Percentiles rank a stretch among this genome's conserved stretches.
Conservation (phyloP, 2,113 vertebrate species). For the Pygoscelis antarcticus region DNA sequence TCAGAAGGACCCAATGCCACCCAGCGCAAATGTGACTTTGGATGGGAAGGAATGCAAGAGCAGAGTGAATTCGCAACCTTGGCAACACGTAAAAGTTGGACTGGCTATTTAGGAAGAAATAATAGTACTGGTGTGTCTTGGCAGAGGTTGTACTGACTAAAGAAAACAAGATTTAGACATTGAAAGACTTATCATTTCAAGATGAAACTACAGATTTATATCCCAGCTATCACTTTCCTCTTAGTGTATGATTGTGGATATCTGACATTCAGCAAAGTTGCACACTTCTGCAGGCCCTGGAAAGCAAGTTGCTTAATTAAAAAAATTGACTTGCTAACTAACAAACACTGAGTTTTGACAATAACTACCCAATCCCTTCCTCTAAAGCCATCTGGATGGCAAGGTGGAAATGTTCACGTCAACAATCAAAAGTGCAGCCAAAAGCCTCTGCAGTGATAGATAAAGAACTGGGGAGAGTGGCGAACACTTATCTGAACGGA, state of each 20-base stretch:
- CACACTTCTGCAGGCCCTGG: neutral
- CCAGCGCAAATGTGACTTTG: neutral
- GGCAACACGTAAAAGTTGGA: neutral
- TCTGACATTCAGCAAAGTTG: neutral
- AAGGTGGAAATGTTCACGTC: neutral
- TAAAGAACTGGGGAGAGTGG: neutral
- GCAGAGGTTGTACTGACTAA: neutral
- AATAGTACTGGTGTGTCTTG: neutral
- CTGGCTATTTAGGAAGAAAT: neutral
- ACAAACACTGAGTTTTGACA: neutral
- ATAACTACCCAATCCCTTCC: neutral
- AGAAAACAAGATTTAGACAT: neutral
- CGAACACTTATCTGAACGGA: rapidly evolving
- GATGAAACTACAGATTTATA: neutral
- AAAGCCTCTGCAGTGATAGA: neutral
- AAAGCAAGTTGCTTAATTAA: neutral
- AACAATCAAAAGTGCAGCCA: neutral
- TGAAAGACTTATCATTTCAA: neutral
- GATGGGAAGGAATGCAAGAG: neutral
- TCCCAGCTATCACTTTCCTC: neutral
- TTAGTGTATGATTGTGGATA: rapidly evolving
- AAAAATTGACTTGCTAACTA: neutral
- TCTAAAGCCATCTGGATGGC: neutral
- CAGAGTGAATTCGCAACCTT: neutral
- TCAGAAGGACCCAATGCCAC: neutral